These are phyloP conservation scores for Acanthurus leucopareius DNA, from an alignment of 2,797 vertebrate species.

Conservation along the genomic window DNA sequence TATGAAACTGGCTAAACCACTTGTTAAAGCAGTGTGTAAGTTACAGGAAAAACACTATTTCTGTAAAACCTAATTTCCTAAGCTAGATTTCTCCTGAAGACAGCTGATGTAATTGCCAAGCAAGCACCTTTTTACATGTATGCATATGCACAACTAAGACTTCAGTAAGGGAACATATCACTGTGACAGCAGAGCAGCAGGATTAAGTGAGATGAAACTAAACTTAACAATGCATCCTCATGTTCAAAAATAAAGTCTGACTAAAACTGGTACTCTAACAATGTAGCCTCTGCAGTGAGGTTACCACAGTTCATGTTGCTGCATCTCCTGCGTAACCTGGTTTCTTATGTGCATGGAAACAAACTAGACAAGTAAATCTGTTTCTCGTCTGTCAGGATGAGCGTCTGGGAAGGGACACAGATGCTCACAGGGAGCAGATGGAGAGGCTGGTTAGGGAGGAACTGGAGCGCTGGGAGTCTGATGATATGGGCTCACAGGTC, in stretches of 20 bases:
- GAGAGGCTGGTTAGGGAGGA: conserved; percentile 95
- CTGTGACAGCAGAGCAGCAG: too few species aligned
- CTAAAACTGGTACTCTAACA: not conserved
- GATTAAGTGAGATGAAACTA: too few species aligned
- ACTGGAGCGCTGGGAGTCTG: conserved; percentile 94
- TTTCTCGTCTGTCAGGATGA: conserved; percentile 87
- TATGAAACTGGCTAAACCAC: too few species aligned
- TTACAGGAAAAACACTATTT: too few species aligned
- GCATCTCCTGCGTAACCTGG: not conserved
- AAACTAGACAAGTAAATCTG: not conserved
- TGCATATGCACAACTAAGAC: too few species aligned
- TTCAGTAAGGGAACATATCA: too few species aligned
- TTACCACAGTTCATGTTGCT: not conserved
- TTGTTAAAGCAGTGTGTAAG: too few species aligned
- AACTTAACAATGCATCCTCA: not conserved
- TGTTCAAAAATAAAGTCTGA: not conserved
- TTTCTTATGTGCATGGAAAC: conserved; percentile 10
- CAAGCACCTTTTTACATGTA: too few species aligned
- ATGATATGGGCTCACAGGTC: conserved; percentile 91
- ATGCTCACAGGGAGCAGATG: conserved; percentile 93
- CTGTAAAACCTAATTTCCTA: too few species aligned
- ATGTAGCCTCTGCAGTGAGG: too few species aligned
- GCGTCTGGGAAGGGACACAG: conserved; percentile 90
- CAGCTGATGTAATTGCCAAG: too few species aligned
- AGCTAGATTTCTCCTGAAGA: too few species aligned